Evolutionary conservation across 2,888 invertebrate species (phyloP).

Genomic region (Apotomis turbidana): DNA sequence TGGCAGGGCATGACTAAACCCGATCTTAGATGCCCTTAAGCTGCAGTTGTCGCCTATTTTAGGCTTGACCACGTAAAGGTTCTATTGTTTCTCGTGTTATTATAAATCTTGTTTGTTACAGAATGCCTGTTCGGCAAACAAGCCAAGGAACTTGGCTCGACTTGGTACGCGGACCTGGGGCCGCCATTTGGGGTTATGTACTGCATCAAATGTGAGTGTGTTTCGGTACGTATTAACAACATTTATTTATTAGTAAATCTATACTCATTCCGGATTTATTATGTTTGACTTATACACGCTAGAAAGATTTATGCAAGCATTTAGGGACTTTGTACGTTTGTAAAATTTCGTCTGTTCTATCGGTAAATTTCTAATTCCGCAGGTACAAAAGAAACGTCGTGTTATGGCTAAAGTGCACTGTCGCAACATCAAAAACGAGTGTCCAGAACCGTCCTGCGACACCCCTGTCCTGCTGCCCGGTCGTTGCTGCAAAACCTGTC

Average conservation of each 20-base stretch:
- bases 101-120: slow-evolving; percentile 82
- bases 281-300: neutral
- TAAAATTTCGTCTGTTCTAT: slow-evolving; percentile 1
- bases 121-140: slow-evolving; percentile 97
- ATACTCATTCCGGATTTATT: neutral
- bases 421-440: slow-evolving; percentile 95
- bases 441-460: slow-evolving; percentile 93
- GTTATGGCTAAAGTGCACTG: slow-evolving; percentile 95
- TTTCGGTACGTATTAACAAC: slow-evolving; percentile 89
- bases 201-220: slow-evolving; percentile 97
- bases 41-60: slow-evolving; percentile 39
- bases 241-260: slow-evolving; percentile 20
- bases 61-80: slow-evolving; percentile 32
- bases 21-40: slow-evolving; percentile 42
- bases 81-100: slow-evolving; percentile 36
- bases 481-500: slow-evolving; percentile 96
- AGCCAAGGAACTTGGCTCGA: slow-evolving; percentile 93
- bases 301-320: neutral
- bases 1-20: slow-evolving; percentile 14
- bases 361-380: slow-evolving; percentile 45
- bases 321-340: neutral
- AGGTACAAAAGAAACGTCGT: slow-evolving; percentile 94
- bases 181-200: slow-evolving; percentile 97
- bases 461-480: slow-evolving; percentile 93
- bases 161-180: slow-evolving; percentile 96